Conservation (phyloP, 1,140 invertebrate species). For the Telenomus remus region DNA sequence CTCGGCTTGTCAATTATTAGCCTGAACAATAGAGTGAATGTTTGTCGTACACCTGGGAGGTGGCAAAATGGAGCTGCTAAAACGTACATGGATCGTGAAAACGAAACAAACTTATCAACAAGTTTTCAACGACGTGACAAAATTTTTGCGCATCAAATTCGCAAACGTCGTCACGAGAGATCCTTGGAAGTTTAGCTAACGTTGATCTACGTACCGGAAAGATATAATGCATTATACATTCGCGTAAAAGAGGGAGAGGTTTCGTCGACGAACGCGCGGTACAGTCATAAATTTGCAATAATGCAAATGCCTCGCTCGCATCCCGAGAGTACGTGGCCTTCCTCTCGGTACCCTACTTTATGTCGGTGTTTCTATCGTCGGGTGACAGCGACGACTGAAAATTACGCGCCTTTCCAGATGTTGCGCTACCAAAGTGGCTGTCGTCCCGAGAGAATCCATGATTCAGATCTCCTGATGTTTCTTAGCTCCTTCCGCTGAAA, state of each 20-base stretch:
- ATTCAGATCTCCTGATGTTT: conserved; percentile 52
- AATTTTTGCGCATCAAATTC: conserved; percentile 37
- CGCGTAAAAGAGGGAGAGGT: conserved; percentile 62
- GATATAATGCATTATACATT: conserved; percentile 73
- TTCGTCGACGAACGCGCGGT: conserved; percentile 57
- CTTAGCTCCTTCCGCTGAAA: conserved; percentile 54
- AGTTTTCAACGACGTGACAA: conserved; percentile 5
- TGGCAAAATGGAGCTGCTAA: not conserved
- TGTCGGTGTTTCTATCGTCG: conserved; percentile 61
- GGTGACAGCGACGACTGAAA: conserved; percentile 60
- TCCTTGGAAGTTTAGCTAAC: conserved; percentile 67
- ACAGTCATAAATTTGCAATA: conserved; percentile 73
- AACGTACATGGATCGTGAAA: not conserved
- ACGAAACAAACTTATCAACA: conserved; percentile 25
- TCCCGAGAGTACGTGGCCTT: conserved; percentile 58
- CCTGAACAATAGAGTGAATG: not conserved
- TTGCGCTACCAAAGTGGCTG: conserved; percentile 58
- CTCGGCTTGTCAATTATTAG: not conserved
- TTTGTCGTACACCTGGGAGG: not conserved
- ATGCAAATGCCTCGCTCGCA: conserved; percentile 70
- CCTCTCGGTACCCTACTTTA: conserved; percentile 67
- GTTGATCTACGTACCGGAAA: conserved; percentile 72
- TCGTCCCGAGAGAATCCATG: conserved; percentile 59
- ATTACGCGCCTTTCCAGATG: conserved; percentile 61
- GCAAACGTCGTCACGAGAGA: conserved; percentile 52